phyloP scores from a whole-genome alignment of 35 echinoderm and acorn worm species.

The Ptychodera flava region DNA sequence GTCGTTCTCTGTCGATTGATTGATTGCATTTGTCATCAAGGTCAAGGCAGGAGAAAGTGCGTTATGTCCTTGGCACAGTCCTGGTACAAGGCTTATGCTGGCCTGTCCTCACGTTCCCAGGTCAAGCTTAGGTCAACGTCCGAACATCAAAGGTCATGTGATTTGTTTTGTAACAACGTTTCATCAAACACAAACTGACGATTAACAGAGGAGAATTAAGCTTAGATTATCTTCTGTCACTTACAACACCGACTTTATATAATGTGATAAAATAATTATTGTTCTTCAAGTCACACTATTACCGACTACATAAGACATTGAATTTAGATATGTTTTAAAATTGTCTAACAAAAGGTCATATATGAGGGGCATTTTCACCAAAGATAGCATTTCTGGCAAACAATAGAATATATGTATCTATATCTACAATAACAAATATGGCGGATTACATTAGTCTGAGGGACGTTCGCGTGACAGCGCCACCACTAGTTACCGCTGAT shows the following conservation, averaged over 20 bases:
- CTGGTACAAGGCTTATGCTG: background rate
- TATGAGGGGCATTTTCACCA: no score
- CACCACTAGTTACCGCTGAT: background rate
- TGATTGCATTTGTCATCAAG: background rate
- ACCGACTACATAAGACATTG: background rate
- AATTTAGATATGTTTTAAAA: background rate
- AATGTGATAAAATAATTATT: no score
- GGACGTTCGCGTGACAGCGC: background rate
- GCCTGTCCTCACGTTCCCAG: background rate
- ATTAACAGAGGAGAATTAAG: no score
- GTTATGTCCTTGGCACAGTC: background rate
- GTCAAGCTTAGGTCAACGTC: background rate
- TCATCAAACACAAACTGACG: background rate
- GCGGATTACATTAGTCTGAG: background rate
- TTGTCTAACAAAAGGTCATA: background rate
- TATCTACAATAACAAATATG: background rate
- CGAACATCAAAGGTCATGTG: background rate
- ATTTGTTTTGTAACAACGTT: background rate
- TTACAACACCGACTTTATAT: no score
- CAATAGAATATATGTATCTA: background rate
- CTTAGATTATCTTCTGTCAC: no score
- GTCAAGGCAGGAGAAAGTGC: background rate
- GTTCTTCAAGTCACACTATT: background rate
- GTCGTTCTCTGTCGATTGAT: no score
- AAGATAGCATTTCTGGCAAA: no score